Evolutionary conservation across 2,113 vertebrate species (phyloP).

Genomic region (Passer domesticus): DNA sequence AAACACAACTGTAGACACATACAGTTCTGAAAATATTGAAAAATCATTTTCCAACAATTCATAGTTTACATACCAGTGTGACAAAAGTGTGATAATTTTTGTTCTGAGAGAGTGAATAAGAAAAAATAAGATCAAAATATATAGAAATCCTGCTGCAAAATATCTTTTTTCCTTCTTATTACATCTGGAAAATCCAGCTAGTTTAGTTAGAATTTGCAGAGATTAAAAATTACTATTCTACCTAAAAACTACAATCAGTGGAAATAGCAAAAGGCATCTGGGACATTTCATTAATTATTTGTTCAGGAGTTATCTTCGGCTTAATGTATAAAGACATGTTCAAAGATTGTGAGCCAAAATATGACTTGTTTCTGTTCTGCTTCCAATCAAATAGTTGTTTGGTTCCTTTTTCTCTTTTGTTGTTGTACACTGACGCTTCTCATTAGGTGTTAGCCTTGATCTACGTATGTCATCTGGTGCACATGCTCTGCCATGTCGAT

Average conservation of each 20-base stretch:
- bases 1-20: not conserved
- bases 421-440: conserved; percentile 5
- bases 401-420: not conserved
- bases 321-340: not conserved
- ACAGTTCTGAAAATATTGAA: not conserved
- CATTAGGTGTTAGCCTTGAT: conserved; percentile 14
- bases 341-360: not conserved
- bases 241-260: not conserved
- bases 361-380: not conserved
- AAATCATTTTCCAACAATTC: not conserved
- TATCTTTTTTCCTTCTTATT: not conserved
- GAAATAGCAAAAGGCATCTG: not conserved
- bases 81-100: not conserved
- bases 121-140: not conserved
- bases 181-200: not conserved
- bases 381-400: not conserved
- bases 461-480: not conserved
- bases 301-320: not conserved
- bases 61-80: not conserved
- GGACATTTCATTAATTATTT: not conserved
- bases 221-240: not conserved
- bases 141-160: not conserved
- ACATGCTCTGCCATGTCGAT: not conserved
- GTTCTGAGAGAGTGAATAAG: not conserved
- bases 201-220: not conserved